A percentile compares a stretch with the other conserved stretches of the same genome.
These are phyloP conservation scores for Rhyacichthys aspro DNA, from an alignment of 2,797 vertebrate species.

Conservation along the genomic window DNA sequence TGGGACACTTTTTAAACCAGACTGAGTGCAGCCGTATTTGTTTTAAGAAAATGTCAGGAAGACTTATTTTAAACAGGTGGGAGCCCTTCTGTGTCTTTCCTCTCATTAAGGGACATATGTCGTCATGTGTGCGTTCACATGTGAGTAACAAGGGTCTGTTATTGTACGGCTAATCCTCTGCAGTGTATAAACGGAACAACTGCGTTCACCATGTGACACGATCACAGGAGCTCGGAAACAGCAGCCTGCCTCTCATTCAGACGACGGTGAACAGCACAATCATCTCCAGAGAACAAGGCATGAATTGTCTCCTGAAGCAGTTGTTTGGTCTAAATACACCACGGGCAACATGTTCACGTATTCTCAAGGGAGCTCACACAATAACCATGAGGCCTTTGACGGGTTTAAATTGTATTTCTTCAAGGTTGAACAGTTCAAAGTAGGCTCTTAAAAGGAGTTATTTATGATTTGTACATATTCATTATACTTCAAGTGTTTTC, in stretches of 20 bases:
- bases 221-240: conserved; percentile 24
- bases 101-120: conserved; percentile 24
- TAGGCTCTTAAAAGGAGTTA: too few relatives aligned
- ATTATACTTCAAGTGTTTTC: too few relatives aligned
- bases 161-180: conserved; percentile 61
- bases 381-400: too few relatives aligned
- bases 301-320: conserved; percentile 3
- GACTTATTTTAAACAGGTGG: conserved; percentile 52
- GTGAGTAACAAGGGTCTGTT: conserved; percentile 47
- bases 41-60: conserved; percentile 6
- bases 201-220: conserved; percentile 42
- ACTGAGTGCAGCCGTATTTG: too few relatives aligned
- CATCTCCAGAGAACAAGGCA: conserved; percentile 10
- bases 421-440: too few relatives aligned
- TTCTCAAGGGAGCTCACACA: background rate
- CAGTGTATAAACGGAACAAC: conserved; percentile 54
- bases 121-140: conserved; percentile 8
- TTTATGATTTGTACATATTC: too few relatives aligned
- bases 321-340: background rate
- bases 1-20: too few relatives aligned
- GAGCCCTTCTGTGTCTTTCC: conserved; percentile 31
- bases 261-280: conserved; percentile 13
- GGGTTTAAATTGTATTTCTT: too few relatives aligned
- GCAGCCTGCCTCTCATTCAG: conserved; percentile 30
- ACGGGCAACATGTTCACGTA: background rate